These are phyloP conservation scores for Hemistola chrysoprasaria DNA, from an alignment of 2,888 invertebrate genomes.

Conservation along the genomic window DNA sequence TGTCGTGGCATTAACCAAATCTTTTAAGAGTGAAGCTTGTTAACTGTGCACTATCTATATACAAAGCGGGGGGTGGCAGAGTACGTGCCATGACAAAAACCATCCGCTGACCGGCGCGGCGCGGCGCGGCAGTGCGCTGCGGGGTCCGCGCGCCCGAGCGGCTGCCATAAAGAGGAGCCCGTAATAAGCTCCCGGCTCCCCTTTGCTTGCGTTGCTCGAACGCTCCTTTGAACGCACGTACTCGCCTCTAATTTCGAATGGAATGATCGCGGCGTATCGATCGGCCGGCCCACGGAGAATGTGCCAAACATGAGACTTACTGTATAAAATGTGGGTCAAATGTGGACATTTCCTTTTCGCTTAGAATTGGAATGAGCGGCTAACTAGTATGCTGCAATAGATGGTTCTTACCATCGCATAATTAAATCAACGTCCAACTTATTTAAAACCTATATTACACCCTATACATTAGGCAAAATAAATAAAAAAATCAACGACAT, in stretches of 20 bases:
- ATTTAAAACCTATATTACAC: too few species aligned
- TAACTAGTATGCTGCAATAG: not conserved
- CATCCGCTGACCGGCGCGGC: slow-evolving; percentile 51
- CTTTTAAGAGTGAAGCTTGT: not conserved
- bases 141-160: slow-evolving; percentile 46
- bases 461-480: too few species aligned
- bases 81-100: slow-evolving; percentile 73
- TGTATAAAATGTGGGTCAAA: slow-evolving; percentile 30
- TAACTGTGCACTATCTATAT: not conserved
- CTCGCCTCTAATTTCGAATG: slow-evolving; percentile 67
- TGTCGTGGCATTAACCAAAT: too few species aligned
- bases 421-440: too few species aligned
- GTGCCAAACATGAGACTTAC: slow-evolving; percentile 22
- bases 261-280: slow-evolving; percentile 39
- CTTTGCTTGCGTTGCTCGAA: slow-evolving; percentile 64
- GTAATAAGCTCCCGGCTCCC: slow-evolving; percentile 52
- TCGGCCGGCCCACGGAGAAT: slow-evolving; percentile 20
- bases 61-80: slow-evolving; percentile 24
- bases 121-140: slow-evolving; percentile 51
- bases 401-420: too few species aligned
- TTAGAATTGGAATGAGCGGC: too few species aligned
- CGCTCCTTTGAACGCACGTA: slow-evolving; percentile 70
- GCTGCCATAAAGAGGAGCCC: slow-evolving; percentile 57
- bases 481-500: not conserved
- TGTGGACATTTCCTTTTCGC: not conserved